A percentile compares a stretch with the other conserved stretches of the same genome.
These are phyloP conservation scores for Meloe dianella DNA, from an alignment of 2,888 invertebrate species.

Conservation along the genomic window DNA sequence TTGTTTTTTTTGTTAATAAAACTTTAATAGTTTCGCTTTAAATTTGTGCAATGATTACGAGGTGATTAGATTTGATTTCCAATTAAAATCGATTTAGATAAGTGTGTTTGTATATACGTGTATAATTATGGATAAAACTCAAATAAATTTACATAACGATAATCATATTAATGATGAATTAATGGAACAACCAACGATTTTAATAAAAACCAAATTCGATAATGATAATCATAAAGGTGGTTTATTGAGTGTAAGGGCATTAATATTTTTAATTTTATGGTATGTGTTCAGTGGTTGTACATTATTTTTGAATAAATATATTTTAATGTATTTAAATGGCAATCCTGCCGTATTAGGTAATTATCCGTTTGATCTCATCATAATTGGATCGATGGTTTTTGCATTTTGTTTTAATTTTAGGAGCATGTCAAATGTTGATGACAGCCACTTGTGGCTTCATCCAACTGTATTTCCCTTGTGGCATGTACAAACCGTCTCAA, in stretches of 20 bases:
- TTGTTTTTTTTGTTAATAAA: constrained; percentile 1
- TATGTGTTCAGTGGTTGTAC: constrained; percentile 80
- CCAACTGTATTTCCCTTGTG: constrained; percentile 76
- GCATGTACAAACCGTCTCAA: constrained; percentile 70
- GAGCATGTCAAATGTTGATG: constrained; percentile 78
- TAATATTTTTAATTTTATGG: constrained; percentile 71
- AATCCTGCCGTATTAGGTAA: constrained; percentile 77
- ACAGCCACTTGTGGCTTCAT: constrained; percentile 76
- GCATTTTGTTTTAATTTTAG: constrained; percentile 55
- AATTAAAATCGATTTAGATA: background rate
- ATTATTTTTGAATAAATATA: constrained; percentile 79
- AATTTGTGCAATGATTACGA: background rate
- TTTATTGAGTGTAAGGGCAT: constrained; percentile 65
- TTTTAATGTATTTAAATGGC: constrained; percentile 73
- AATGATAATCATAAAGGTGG: constrained; percentile 52
- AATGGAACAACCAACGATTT: background rate
- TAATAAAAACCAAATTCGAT: constrained; percentile 11
- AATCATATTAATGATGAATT: constrained; percentile 8
- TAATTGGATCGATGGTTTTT: background rate
- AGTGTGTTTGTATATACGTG: background rate
- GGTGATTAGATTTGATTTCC: background rate
- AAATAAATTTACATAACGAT: constrained; percentile 20
- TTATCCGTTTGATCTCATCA: constrained; percentile 26
- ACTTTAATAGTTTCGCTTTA: background rate
- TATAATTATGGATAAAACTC: constrained; percentile 26